Evolutionary conservation across 2,888 invertebrate species (phyloP).

Genomic region (Pasiphila rectangulata): DNA sequence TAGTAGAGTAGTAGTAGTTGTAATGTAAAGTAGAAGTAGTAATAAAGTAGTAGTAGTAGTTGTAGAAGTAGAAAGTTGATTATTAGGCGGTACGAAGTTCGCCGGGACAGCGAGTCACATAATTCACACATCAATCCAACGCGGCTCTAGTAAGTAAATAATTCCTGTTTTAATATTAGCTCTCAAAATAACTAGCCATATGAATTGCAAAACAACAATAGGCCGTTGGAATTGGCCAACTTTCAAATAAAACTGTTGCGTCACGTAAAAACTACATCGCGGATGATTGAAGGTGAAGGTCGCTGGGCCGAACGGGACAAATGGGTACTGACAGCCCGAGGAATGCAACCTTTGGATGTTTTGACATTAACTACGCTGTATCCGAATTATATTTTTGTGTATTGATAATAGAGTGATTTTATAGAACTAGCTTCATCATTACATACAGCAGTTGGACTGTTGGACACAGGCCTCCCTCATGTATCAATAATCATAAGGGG

Average conservation of each 20-base stretch:
- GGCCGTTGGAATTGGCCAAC: slow-evolving; percentile 20
- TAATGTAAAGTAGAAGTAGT: no score
- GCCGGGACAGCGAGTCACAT: no score
- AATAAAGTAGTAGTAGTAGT: no score
- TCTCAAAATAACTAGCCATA: slow-evolving; percentile 7
- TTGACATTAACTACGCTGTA: neutral
- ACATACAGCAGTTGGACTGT: no score
- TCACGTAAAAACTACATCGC: slow-evolving; percentile 7
- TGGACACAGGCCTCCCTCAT: no score
- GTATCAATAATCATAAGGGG: no score
- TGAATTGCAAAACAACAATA: slow-evolving; percentile 22
- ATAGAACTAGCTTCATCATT: no score
- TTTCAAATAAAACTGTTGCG: slow-evolving; percentile 21
- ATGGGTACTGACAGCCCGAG: neutral
- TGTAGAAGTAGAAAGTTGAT: no score
- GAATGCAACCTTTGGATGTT: slow-evolving; percentile 11
- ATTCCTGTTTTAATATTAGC: slow-evolving; percentile 13
- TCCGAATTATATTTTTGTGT: slow-evolving; percentile 4
- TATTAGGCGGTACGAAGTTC: no score
- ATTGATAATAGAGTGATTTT: neutral
- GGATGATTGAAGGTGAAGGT: slow-evolving; percentile 20
- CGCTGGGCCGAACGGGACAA: slow-evolving; percentile 2
- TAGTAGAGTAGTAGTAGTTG: no score
- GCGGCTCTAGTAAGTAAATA: slow-evolving; percentile 8
- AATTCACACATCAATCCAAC: no score